Evolutionary conservation across 1,140 invertebrate species (phyloP), one percentile per base, ranked within the genome.

Genomic region (Heliconius eleuchia): DNA sequence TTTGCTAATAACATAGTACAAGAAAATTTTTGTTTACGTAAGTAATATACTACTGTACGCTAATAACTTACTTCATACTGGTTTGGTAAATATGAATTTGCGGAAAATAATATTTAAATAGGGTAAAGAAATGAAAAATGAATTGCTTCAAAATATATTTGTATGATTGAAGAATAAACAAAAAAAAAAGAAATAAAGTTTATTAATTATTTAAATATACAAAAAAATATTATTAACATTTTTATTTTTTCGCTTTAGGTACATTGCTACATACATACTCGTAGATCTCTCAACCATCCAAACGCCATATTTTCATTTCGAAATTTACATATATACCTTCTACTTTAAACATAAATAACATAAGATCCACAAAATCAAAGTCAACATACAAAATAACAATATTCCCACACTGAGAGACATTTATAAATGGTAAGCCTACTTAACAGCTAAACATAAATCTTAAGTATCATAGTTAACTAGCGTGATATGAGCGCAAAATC

Each of bases 301-400:
- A 66, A 30, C 23, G 16, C 27, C 3, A 66, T 30, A 66, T 66
- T 66, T 30, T 66, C 27, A 27, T 27, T 30, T 66, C 27, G 42
- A 76, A 18, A 71, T 76, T 13, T 39, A 66, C 42, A 46, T 46
- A 16, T 46, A 46, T 66, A 66, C 37, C 37, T 42, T 11, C 19
- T 39, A 78, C n/a, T 73, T 23, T 73, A 78, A 30, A 73, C 23
- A 78, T 73, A 78, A 78, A 78, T 77, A 66, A 73, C 16, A 50
- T 73, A 30, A 66, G 52, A 11, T 70, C 39, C 18, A 78, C 72
- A 74, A 46, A 70, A 71, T 66, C 55, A 78, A 57, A 74, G 8
- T 57, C 55, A 57, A 57, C 23, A 30, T 66, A 66, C 60, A 66
- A 66, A 66, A 66, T 66, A 66, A 66, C 60, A 66, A 66, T 66